Evolutionary conservation across 2,888 invertebrate genomes (phyloP), one percentile per base, ranked within the genome.

Genomic region (Boloria selene): DNA sequence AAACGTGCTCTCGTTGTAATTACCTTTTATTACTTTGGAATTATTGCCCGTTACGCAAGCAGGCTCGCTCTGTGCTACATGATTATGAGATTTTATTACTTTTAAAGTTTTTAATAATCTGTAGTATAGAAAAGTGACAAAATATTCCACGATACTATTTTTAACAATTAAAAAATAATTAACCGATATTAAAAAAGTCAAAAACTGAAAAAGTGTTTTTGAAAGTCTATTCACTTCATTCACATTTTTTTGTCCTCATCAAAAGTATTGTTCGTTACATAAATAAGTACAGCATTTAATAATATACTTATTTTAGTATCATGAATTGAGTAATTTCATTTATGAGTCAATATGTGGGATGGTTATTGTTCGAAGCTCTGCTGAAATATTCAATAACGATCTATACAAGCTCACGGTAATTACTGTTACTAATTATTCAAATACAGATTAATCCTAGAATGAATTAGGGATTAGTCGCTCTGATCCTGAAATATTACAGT

Each of bases 351-450:
- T 45, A 26, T 22, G 22, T 16, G 4, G 16, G 4, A 5, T 44
- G n/a, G 5, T 26, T 22, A 64, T 58, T 52, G 52, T 45, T 38
- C 13, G 17, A 42, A 22, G 26, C 51, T 51, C 18, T 45, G 47
- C 51, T 61, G 61, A 61, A 61, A 52, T 51, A 64, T 58, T 52
- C 13, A 52, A 47, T 49, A 31, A 53, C 52, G 17, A 52, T 52
- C 58, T 44, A 53, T 38, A 59, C 58, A 59, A 47, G 58, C 58
- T 17, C 52, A 7, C 58, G 38, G 31, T 59, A 64, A 64, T 64
- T 51, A 51, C 47, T 53, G 47, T 52, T 59, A 38, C 44, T 64
- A 64, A 59, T 64, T 59, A 64, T 59, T 64, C 47, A 64, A 52
- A 47, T 38, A 13, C 26, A 47, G 47, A 59, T 59, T 59, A 64